phyloP scores from a whole-genome alignment of 2,888 invertebrate species.

The Neuroscelio doddi region DNA sequence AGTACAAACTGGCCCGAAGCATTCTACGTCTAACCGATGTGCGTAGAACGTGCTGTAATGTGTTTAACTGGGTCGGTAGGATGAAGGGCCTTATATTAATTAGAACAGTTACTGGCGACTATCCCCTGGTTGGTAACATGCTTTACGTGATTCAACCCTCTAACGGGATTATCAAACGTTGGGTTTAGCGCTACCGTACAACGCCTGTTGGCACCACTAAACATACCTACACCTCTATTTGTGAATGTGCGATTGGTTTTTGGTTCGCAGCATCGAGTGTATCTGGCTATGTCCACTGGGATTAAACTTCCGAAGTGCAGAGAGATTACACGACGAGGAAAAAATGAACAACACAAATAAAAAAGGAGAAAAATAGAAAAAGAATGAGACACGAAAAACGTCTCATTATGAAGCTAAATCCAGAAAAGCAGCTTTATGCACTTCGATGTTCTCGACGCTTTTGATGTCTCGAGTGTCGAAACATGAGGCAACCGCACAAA shows the following conservation, averaged over 20 bases:
- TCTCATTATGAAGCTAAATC: slow-evolving; percentile 27
- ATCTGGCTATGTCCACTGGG: slow-evolving; percentile 30
- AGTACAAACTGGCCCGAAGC: slow-evolving; percentile 18
- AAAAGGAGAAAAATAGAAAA: not conserved
- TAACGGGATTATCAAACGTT: slow-evolving; percentile 66
- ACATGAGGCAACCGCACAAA: slow-evolving; percentile 20
- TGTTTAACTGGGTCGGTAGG: slow-evolving; percentile 24
- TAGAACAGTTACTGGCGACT: slow-evolving; percentile 67
- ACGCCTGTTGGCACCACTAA: slow-evolving; percentile 51
- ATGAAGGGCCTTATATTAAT: slow-evolving; percentile 67
- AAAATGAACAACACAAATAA: not conserved
- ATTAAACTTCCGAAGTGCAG: slow-evolving; percentile 40
- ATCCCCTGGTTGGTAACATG: slow-evolving; percentile 58
- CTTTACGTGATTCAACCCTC: slow-evolving; percentile 67
- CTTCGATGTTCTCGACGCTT: slow-evolving; percentile 33
- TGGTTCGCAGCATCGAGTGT: slow-evolving; percentile 38
- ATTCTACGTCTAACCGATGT: not conserved
- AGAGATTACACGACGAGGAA: slow-evolving; percentile 26
- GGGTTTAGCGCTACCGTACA: slow-evolving; percentile 58
- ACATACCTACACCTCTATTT: slow-evolving; percentile 27
- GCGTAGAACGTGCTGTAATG: slow-evolving; percentile 6
- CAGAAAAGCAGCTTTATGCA: slow-evolving; percentile 27
- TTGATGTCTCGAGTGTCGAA: slow-evolving; percentile 34
- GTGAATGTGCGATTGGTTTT: slow-evolving; percentile 55
- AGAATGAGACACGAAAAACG: not conserved